Percentiles rank a stretch among this genome's conserved stretches.
Evolutionary conservation across 2,888 invertebrate species (phyloP).

Genomic region (Eupelmus urozonus): DNA sequence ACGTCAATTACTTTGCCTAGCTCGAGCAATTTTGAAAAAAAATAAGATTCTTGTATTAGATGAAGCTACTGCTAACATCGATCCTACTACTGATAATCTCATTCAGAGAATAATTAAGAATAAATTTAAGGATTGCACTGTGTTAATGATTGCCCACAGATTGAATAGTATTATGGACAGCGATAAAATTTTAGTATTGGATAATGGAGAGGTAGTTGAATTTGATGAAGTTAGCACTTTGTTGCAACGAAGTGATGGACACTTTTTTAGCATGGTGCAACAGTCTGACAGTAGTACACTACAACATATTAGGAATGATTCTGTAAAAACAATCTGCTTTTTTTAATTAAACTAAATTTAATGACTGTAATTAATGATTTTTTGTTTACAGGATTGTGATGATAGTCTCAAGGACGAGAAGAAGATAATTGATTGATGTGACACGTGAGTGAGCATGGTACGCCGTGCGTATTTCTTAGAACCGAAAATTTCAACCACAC

Average conservation of each 20-base stretch:
- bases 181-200: constrained; percentile 91
- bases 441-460: too few relatives aligned
- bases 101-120: constrained; percentile 90
- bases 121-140: constrained; percentile 90
- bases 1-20: constrained; percentile 91
- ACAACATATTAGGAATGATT: not conserved
- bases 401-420: too few relatives aligned
- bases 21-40: constrained; percentile 89
- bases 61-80: constrained; percentile 95
- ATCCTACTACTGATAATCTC: constrained; percentile 87
- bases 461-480: too few relatives aligned
- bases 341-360: too few relatives aligned
- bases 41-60: constrained; percentile 91
- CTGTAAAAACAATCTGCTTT: constrained; percentile 5
- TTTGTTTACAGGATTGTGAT: too few relatives aligned
- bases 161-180: constrained; percentile 96
- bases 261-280: constrained; percentile 32
- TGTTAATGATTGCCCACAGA: constrained; percentile 93
- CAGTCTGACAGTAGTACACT: constrained; percentile 22
- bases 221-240: constrained; percentile 85
- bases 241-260: constrained; percentile 74
- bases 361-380: too few relatives aligned
- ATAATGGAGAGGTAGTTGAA: constrained; percentile 86
- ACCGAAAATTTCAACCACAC: too few relatives aligned
- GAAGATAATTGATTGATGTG: too few relatives aligned